phyloP scores from a whole-genome alignment of 2,113 vertebrate genomes.

The Accipiter virgatus region DNA sequence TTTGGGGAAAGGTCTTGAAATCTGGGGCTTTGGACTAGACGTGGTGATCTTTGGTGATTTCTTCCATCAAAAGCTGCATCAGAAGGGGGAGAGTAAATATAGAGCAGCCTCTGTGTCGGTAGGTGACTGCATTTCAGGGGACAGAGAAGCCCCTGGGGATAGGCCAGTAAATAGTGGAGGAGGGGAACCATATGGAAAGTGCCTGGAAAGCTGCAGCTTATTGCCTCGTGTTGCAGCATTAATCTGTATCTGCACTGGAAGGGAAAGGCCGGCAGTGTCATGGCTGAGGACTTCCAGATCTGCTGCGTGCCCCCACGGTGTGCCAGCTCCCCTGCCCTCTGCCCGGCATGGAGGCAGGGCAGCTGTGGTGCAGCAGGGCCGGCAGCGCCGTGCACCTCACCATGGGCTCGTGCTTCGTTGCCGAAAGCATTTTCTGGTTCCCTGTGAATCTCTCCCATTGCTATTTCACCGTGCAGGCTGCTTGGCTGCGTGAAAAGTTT shows the following conservation, averaged over 20 bases:
- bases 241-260: neutral
- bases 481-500: neutral
- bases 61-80: neutral
- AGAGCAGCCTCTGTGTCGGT: neutral
- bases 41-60: neutral
- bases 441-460: neutral
- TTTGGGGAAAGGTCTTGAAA: neutral
- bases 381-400: neutral
- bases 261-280: neutral
- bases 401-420: accelerated
- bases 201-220: neutral
- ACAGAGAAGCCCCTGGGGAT: neutral
- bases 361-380: neutral
- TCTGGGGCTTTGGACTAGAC: neutral
- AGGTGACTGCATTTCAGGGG: neutral
- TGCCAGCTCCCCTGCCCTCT: neutral
- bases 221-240: neutral
- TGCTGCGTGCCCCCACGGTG: neutral
- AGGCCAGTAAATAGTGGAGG: neutral
- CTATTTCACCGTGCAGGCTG: neutral
- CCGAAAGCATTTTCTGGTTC: neutral
- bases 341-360: neutral
- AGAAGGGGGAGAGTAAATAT: neutral
- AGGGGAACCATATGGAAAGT: neutral
- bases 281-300: accelerated